A percentile compares a stretch with the other conserved stretches of the same genome.
These are phyloP conservation scores for Hirundichthys speculiger DNA, from an alignment of 2,113 vertebrate genomes.

Conservation along the genomic window DNA sequence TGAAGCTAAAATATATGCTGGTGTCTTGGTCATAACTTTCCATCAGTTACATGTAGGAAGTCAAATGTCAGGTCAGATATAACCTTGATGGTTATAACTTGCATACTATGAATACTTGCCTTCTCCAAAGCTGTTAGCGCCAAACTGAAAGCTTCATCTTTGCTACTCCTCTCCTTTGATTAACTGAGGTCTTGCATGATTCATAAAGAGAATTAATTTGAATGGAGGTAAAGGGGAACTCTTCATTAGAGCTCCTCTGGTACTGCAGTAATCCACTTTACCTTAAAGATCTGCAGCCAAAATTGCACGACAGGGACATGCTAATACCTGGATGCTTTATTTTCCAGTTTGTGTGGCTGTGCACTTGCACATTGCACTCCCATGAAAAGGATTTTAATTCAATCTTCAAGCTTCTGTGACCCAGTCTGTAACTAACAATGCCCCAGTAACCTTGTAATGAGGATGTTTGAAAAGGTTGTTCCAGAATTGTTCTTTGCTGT, in stretches of 20 bases:
- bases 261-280: slow-evolving; percentile 51
- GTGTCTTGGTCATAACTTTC: too few relatives aligned
- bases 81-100: too few relatives aligned
- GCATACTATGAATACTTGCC: background rate
- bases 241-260: slow-evolving; percentile 25
- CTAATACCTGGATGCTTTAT: background rate
- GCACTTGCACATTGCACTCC: slow-evolving; percentile 10
- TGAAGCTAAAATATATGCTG: too few relatives aligned
- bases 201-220: slow-evolving; percentile 43
- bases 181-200: slow-evolving; percentile 31
- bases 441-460: too few relatives aligned
- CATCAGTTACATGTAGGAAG: too few relatives aligned
- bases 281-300: slow-evolving; percentile 37
- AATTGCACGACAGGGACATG: slow-evolving; percentile 6
- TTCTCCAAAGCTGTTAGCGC: too few relatives aligned
- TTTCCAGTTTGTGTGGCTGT: background rate
- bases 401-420: too few relatives aligned
- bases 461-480: too few relatives aligned
- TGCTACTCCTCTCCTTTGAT: slow-evolving; percentile 1
- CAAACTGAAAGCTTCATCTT: slow-evolving; percentile 8
- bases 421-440: too few relatives aligned
- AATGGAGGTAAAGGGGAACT: slow-evolving; percentile 20
- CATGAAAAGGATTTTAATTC: too few relatives aligned
- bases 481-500: too few relatives aligned
- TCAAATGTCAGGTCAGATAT: too few relatives aligned